Conservation (phyloP, 1,140 invertebrate genomes). For the Oscheius sp. region DNA sequence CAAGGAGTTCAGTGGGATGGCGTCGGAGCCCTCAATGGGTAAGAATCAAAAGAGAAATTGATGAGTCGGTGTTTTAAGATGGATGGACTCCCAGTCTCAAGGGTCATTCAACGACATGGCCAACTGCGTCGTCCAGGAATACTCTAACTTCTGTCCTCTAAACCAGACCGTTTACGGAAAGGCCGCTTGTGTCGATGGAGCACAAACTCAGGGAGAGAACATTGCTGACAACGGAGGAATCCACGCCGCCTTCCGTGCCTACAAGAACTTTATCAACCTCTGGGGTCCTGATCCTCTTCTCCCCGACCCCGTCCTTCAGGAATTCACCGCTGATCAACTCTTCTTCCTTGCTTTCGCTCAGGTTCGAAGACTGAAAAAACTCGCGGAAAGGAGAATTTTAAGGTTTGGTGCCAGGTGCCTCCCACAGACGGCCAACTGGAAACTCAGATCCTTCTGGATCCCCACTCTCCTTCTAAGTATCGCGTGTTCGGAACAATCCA, state of each 20-base stretch:
- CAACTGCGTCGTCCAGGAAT: slow-evolving; percentile 85
- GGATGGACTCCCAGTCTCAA: slow-evolving; percentile 70
- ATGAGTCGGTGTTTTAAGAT: slow-evolving; percentile 65
- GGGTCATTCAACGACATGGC: slow-evolving; percentile 67
- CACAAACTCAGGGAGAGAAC: slow-evolving; percentile 64
- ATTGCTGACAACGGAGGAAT: slow-evolving; percentile 65
- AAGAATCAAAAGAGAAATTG: not conserved
- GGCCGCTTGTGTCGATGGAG: slow-evolving; percentile 62
- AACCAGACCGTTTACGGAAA: slow-evolving; percentile 63
- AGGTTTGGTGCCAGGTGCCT: slow-evolving; percentile 41
- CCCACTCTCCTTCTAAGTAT: slow-evolving; percentile 38
- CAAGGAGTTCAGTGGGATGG: slow-evolving; percentile 79
- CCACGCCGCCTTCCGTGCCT: slow-evolving; percentile 43
- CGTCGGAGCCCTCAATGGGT: slow-evolving; percentile 73
- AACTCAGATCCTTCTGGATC: slow-evolving; percentile 37
- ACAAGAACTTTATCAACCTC: slow-evolving; percentile 39
- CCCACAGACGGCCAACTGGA: slow-evolving; percentile 1
- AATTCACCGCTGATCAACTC: slow-evolving; percentile 44
- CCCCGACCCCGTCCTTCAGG: slow-evolving; percentile 20
- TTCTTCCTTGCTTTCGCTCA: slow-evolving; percentile 47
- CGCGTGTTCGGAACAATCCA: slow-evolving; percentile 45
- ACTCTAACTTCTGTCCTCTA: slow-evolving; percentile 73
- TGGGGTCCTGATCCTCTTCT: slow-evolving; percentile 41
- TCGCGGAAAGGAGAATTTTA: not conserved
- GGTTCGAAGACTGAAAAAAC: not conserved